Evolutionary conservation across 2,113 vertebrate genomes (phyloP).

Genomic region (Chloebia gouldiae): DNA sequence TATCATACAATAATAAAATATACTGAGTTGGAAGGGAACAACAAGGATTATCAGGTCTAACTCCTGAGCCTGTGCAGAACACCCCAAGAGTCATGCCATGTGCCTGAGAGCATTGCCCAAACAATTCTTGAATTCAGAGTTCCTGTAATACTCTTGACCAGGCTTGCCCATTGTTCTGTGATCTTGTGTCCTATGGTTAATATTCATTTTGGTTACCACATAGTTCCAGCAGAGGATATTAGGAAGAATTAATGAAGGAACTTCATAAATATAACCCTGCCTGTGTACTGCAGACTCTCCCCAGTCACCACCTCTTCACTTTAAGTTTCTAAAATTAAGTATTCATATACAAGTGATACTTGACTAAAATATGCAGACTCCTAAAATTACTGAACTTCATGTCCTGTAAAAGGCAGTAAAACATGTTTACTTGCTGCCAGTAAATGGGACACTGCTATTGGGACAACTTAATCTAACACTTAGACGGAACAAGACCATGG

Average conservation of each 20-base stretch:
- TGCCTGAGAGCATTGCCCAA: not conserved
- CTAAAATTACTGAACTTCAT: not conserved
- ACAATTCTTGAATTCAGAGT: not conserved
- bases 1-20: not conserved
- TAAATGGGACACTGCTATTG: not conserved
- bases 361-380: not conserved
- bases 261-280: not conserved
- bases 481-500: not conserved
- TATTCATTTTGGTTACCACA: not conserved
- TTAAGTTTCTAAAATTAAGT: not conserved
- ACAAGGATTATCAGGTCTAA: accelerated
- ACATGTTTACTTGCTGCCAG: not conserved
- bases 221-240: not conserved
- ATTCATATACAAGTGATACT: not conserved
- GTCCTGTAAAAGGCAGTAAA: not conserved
- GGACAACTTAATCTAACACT: not conserved
- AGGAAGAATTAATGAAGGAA: not conserved
- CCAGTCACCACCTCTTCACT: not conserved
- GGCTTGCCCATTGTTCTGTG: not conserved
- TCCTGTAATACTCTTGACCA: not conserved
- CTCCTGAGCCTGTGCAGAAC: not conserved
- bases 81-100: accelerated
- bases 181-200: not conserved
- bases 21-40: not conserved
- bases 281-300: not conserved